These are phyloP conservation scores for Tyto alba DNA, from an alignment of 2,113 vertebrate species.

Conservation along the genomic window DNA sequence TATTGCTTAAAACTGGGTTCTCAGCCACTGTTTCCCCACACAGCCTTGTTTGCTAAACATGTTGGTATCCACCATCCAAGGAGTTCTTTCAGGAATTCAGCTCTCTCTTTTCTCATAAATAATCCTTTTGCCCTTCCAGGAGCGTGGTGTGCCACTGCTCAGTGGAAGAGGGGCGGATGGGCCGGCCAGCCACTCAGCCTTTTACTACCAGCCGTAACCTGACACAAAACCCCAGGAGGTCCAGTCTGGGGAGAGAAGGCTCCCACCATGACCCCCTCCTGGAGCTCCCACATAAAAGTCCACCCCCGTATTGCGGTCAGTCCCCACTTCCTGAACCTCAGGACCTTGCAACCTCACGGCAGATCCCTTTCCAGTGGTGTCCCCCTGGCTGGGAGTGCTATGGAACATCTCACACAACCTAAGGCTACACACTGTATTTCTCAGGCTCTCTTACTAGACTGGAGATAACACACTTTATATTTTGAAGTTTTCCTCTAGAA, in stretches of 20 bases:
- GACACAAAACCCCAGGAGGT: background rate
- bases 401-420: background rate
- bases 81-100: background rate
- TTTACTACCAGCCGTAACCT: background rate
- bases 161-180: rapidly evolving
- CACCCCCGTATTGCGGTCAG: rapidly evolving
- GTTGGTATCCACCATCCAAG: background rate
- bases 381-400: background rate
- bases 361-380: background rate
- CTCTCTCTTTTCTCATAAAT: background rate
- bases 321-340: background rate
- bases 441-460: background rate
- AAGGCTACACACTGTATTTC: background rate
- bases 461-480: background rate
- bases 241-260: background rate
- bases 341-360: rapidly evolving
- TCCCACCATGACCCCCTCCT: rapidly evolving
- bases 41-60: background rate
- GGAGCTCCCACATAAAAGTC: background rate
- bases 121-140: background rate
- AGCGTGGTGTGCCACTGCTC: background rate
- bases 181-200: background rate
- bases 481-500: background rate
- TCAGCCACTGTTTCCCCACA: background rate
- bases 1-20: background rate